Conservation (phyloP, 2,888 invertebrate species). For the Teleogryllus oceanicus region DNA sequence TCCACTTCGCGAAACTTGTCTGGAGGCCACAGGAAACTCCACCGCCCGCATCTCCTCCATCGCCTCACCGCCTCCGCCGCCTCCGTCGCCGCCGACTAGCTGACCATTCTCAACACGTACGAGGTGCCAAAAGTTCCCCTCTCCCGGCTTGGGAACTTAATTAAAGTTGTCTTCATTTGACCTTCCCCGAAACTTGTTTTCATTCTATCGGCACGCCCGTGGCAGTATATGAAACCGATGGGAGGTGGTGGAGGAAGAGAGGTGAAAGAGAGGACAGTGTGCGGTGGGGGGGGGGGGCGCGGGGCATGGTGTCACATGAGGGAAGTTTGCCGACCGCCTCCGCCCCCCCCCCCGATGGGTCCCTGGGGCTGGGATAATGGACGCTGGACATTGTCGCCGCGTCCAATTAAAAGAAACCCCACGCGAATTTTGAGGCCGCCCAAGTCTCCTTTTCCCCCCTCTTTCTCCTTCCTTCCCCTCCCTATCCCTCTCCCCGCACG, state of each 20-base stretch:
- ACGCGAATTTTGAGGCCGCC: background rate
- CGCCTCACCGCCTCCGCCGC: background rate
- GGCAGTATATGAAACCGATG: constrained; percentile 10
- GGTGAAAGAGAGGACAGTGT: background rate
- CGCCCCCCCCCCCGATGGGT: background rate
- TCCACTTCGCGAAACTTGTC: background rate
- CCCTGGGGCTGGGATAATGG: background rate
- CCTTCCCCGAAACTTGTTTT: constrained; percentile 12
- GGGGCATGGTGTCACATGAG: background rate
- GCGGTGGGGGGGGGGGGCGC: background rate
- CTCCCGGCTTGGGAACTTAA: constrained; percentile 1
- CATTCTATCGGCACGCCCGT: background rate
- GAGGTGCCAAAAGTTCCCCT: constrained; percentile 18
- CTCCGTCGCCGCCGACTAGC: background rate
- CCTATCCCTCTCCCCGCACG: no score
- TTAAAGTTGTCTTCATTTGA: constrained; percentile 18
- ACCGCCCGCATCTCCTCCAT: background rate
- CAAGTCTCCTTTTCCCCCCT: background rate
- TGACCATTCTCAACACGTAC: constrained; percentile 9
- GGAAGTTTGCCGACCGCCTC: background rate
- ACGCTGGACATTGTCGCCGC: constrained; percentile 7
- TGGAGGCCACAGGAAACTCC: background rate
- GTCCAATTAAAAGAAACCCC: constrained; percentile 9
- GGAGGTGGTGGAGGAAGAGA: background rate
- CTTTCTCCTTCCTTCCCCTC: background rate